phyloP scores from a whole-genome alignment of 2,797 vertebrate genomes.

The Brachymystax lenok region DNA sequence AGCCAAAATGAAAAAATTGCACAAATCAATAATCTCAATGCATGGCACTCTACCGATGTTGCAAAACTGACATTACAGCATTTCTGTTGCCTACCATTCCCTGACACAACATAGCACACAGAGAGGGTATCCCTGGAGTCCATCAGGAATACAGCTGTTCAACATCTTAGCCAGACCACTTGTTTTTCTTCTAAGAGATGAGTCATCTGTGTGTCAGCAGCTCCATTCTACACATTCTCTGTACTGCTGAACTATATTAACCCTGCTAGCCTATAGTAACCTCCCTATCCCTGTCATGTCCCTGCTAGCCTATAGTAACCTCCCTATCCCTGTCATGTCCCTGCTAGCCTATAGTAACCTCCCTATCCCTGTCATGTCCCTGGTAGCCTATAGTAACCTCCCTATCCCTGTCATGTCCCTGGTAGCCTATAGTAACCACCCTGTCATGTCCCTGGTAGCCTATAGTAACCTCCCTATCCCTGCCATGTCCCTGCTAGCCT shows the following conservation, averaged over 20 bases:
- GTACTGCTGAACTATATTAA: conserved; percentile 28
- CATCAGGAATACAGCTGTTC: neutral
- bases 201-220: conserved; percentile 17
- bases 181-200: conserved; percentile 1
- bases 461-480: too few relatives aligned
- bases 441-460: neutral
- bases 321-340: too few relatives aligned
- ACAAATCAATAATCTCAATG: neutral
- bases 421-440: neutral
- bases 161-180: neutral
- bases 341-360: too few relatives aligned
- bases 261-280: neutral
- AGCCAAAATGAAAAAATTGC: neutral
- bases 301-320: too few relatives aligned
- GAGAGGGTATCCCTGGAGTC: neutral
- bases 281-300: too few relatives aligned
- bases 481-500: neutral
- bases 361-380: too few relatives aligned
- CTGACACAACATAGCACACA: neutral
- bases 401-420: too few relatives aligned
- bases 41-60: neutral
- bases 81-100: neutral
- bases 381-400: too few relatives aligned
- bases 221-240: neutral
- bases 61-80: conserved; percentile 5